Conservation (phyloP, 2,888 invertebrate species). For the Dynastes maya region DNA sequence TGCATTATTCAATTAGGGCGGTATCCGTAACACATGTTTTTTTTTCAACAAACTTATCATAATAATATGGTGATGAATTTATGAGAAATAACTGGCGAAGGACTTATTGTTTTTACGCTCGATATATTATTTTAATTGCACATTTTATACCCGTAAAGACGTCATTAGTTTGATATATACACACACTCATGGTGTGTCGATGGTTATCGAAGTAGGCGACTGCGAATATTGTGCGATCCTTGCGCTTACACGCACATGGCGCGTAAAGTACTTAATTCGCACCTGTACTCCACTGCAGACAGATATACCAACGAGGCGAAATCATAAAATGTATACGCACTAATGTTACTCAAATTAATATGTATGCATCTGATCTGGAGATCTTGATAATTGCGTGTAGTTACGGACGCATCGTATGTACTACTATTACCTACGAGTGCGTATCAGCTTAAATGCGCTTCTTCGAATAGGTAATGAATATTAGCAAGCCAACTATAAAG, state of each 20-base stretch:
- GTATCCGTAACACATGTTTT: neutral
- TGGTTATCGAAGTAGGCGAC: conserved; percentile 22
- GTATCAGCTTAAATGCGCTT: conserved; percentile 9
- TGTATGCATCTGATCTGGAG: conserved; percentile 35
- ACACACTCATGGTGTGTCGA: neutral
- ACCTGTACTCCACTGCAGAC: conserved; percentile 25
- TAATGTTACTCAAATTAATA: conserved; percentile 43
- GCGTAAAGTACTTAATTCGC: conserved; percentile 41
- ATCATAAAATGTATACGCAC: conserved; percentile 24
- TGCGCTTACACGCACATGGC: conserved; percentile 6
- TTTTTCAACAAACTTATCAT: neutral
- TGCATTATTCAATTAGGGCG: neutral
- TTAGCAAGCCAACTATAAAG: conserved; percentile 16
- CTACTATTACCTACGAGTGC: neutral
- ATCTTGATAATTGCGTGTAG: conserved; percentile 36
- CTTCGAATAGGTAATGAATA: conserved; percentile 42
- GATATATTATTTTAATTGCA: conserved; percentile 11
- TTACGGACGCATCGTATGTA: conserved; percentile 2
- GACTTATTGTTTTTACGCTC: conserved; percentile 29
- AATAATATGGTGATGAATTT: conserved; percentile 10
- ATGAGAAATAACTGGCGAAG: neutral
- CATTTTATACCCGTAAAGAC: conserved; percentile 26
- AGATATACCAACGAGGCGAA: conserved; percentile 14
- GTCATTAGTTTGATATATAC: conserved; percentile 12
- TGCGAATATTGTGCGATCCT: neutral